Base-by-base conservation (phyloP, 2,113 vertebrate genomes). In the Melospiza melodia region DNA sequence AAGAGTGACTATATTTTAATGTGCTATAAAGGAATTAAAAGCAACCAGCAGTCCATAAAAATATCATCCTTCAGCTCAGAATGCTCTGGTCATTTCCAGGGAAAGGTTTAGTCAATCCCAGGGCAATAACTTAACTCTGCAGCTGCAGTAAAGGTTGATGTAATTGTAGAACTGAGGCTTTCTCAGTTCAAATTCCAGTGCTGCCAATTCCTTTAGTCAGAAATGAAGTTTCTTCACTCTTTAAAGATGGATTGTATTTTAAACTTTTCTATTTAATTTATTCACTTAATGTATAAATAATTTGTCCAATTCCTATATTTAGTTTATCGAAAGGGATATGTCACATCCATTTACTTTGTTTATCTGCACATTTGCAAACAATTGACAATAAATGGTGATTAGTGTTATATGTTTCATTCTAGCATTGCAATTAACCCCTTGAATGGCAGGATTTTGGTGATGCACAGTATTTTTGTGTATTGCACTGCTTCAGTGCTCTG, bases 21-120 rank as follows among this genome's bases (percentile, higher is more conserved):
- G 89, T 93, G 91, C 95, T 95, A 19, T 86, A 93, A 96, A 93
- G 94, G 96, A 97, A 98, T 97, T 97, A 97, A 98, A 97, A 98
- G 93, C 93, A 90, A 94, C 80, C 80, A 96, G 94, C 84, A 84
- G 83, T 97, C 89, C 81, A 85, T 97, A 95, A 97, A 97, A 97
- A 95, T 89, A 95, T 75, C 94, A 96, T 97, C 89, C 66, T 95
- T 97, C 94, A 89, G 77, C 90, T 97, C 52, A 65, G 88, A 97
- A 94, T 95, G 93, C 95, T 97, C 58, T 94, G 85, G 72, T 89
- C 92, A 86, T 98, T 98, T 97, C 75, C 69, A n/a, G 1, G 12
- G 55, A 95, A 97, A 90, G 95, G 91, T 96, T 97, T 84, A 89
- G 89, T 98, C 97, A 94, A 35, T 98, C 93, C 88, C 19, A 72